Base-by-base conservation (phyloP, 2,797 vertebrate genomes). In the Graptemys geographica region DNA sequence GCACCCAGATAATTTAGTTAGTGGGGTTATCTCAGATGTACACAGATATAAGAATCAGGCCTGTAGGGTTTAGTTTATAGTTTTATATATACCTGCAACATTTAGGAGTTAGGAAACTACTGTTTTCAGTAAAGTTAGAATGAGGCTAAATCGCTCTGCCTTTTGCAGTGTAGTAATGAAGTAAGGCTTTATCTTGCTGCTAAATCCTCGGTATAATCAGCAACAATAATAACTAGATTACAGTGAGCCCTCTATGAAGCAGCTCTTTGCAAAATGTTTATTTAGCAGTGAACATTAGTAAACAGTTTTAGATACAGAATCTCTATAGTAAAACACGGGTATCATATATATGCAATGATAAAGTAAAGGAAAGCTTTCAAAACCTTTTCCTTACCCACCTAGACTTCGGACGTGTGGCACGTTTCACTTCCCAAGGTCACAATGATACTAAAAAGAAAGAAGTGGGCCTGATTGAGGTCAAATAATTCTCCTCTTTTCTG, bases 61-160 rank as follows among this genome's bases (percentile, higher is more conserved):
- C 33, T 80, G 89, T 3, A 18, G 11, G 25, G 19, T 81, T 47
- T 79, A 87, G 87, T 53, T 78, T 80, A 89, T 33, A 93, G 94
- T 93, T 93, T 92, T 93, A 84, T 90, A 92, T 90, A 92, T 92
- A 81, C 84, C 84, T n/a, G 74, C 72, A 87, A 28, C 72, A 49
- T 89, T 52, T 79, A 33, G 90, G 89, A 82, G 52, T 57, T 11
- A 74, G 81, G 13, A 87, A 79, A 93, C 83, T 33, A 87, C 21
- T 18, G 79, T 0, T 31, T 78, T 78, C 74, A 31, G 44, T 47
- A 16, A 78, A 78, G 41, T 28, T 78, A 78, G 74, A 28, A 78
- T 44, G 92, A 92, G 85, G 87, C 55, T 92, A 81, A 80, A 90
- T 62, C 53, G 90, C 90, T 27, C 7, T 80, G 69, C 51, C 0